These are phyloP conservation scores for Alligator mississippiensis DNA, from an alignment of 2,113 vertebrate species.

Conservation along the genomic window DNA sequence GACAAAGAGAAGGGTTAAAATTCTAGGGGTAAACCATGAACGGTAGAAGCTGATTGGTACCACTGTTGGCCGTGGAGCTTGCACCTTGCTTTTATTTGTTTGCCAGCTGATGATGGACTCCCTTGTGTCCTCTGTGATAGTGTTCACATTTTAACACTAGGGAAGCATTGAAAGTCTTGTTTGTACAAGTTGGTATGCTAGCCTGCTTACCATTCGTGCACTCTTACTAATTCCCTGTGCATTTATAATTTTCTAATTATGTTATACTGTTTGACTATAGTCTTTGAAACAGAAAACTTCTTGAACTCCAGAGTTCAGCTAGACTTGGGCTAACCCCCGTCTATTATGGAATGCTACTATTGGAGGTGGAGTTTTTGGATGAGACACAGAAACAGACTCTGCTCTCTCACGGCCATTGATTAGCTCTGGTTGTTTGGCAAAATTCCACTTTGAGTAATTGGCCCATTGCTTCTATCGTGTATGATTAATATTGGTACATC, in stretches of 20 bases:
- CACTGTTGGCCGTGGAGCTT: fast-evolving
- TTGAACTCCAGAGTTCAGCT: too few relatives aligned
- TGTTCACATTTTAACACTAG: background rate
- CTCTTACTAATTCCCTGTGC: fast-evolving
- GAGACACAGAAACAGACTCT: slow-evolving; percentile 15
- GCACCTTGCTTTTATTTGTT: background rate
- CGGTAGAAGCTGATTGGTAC: fast-evolving
- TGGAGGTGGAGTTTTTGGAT: slow-evolving; percentile 41
- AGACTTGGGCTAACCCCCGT: background rate
- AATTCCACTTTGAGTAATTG: slow-evolving; percentile 51
- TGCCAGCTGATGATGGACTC: background rate
- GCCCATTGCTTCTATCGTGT: background rate
- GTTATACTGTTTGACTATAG: too few relatives aligned
- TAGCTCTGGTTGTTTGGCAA: slow-evolving; percentile 45
- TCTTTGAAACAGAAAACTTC: too few relatives aligned
- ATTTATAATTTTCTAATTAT: too few relatives aligned
- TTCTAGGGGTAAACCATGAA: background rate
- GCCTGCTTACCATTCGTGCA: background rate
- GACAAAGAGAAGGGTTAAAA: background rate
- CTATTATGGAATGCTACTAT: background rate
- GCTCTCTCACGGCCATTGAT: slow-evolving; percentile 52
- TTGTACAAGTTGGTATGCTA: background rate
- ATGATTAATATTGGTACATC: slow-evolving; percentile 48
- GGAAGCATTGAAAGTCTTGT: background rate
- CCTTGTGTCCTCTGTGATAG: background rate